Base-by-base conservation (phyloP, 2,888 invertebrate genomes). In the Ceriagrion tenellum region DNA sequence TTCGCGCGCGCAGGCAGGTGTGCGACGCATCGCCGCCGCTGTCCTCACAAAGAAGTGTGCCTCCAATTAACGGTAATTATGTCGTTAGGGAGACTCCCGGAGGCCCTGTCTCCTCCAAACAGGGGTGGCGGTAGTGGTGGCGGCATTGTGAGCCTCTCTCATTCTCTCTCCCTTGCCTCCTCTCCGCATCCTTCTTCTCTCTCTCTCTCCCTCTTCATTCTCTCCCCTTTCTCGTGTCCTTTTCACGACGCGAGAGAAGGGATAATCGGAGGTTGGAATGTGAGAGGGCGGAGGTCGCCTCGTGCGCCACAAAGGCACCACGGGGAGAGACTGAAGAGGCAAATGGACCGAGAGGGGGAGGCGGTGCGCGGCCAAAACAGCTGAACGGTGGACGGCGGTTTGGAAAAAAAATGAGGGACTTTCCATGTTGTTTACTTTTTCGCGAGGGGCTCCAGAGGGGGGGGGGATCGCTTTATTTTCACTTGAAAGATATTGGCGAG, bases 41-140 rank as follows among this genome's bases (percentile, higher is more conserved):
- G 91, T 74, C 74, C 69, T 69, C 93, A 93, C 69, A 93, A 74
- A 93, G 55, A 55, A 74, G 93, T 93, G 93, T 69, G 93, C 69
- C 93, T 93, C 93, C 93, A 93, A 93, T 93, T 93, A 93, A 93
- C 69, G 93, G 69, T 93, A 93, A 93, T 93, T 93, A 93, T 93
- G 69, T 93, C 93, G 69, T 93, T 93, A 93, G 91, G 81, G 63
- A 91, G 91, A 23, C 63, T 91, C 63, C 91, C 91, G 63, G 93
- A 93, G 74, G 93, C 93, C 18, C 74, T 93, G 69, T 55, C 23
- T 91, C 59, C 30, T 59, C 59, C 59, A 59, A 59, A 23, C 13
- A 23, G 35, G 90, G n/a, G 23, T n/a, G n/a, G n/a, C n/a, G n/a
- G n/a, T 47, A 47, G 47, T 47, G 47, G 47, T 47, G 47, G 59